Conservation (phyloP, 2,797 vertebrate genomes). For the Macropodus opercularis region DNA sequence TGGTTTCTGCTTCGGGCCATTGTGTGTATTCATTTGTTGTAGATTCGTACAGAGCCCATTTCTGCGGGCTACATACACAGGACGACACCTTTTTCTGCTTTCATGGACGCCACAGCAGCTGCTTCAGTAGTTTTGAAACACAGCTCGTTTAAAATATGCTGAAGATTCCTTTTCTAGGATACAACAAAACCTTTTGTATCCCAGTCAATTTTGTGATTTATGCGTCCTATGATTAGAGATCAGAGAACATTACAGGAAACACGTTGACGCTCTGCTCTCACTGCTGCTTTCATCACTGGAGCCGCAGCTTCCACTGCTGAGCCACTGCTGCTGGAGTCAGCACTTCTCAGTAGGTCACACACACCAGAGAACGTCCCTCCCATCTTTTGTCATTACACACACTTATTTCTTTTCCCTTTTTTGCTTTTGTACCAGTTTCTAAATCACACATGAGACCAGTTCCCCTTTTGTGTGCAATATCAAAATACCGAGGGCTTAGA, state of each 20-base stretch:
- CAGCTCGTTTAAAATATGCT: neutral
- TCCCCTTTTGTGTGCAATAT: conserved; percentile 65
- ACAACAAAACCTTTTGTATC: neutral
- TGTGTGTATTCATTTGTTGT: neutral
- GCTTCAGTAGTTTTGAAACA: conserved; percentile 2
- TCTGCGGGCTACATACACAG: neutral
- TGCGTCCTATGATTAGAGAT: conserved; percentile 28
- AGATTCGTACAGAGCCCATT: neutral
- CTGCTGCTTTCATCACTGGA: conserved; percentile 62
- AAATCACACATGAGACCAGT: conserved; percentile 67
- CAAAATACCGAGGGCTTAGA: conserved; percentile 62
- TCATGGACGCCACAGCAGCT: neutral
- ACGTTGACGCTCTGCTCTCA: conserved; percentile 43
- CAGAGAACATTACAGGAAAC: conserved; percentile 29
- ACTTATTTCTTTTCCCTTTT: conserved; percentile 45
- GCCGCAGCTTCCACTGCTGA: conserved; percentile 32
- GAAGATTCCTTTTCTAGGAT: conserved; percentile 5
- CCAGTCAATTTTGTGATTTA: conserved; percentile 10
- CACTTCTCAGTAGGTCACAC: conserved; percentile 64
- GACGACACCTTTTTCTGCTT: neutral
- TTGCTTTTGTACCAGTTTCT: conserved; percentile 56
- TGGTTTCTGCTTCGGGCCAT: neutral
- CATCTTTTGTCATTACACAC: conserved; percentile 58
- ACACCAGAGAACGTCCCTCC: conserved; percentile 45
- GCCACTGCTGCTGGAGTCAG: conserved; percentile 56